Evolutionary conservation across 2,113 vertebrate genomes (phyloP).

Genomic region (Cricetomys ansorgei): DNA sequence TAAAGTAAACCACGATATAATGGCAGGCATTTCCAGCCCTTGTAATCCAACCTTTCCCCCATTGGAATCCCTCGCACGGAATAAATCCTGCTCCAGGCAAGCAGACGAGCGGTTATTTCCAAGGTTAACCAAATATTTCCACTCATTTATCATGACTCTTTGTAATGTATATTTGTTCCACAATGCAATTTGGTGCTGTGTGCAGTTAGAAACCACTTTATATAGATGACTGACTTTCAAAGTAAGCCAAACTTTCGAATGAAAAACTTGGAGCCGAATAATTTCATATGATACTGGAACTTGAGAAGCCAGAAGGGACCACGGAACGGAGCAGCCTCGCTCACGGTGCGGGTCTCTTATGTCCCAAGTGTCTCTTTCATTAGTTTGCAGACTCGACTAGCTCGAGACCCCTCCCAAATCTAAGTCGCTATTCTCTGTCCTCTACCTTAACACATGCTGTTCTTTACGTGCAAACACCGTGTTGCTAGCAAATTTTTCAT

Average conservation of each 20-base stretch:
- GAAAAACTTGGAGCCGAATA: slow-evolving; percentile 54
- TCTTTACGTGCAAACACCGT: not conserved
- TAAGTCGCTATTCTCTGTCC: not conserved
- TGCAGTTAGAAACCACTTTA: slow-evolving; percentile 69
- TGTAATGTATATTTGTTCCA: slow-evolving; percentile 44
- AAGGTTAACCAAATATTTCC: slow-evolving; percentile 78
- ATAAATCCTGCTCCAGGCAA: slow-evolving; percentile 64
- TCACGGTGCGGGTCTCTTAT: not conserved
- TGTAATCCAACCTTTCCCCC: slow-evolving; percentile 52
- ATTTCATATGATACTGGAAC: slow-evolving; percentile 53
- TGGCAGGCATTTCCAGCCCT: slow-evolving; percentile 21
- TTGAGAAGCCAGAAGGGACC: slow-evolving; percentile 45
- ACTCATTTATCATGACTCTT: slow-evolving; percentile 66
- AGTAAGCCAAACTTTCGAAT: slow-evolving; percentile 59
- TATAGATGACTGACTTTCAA: slow-evolving; percentile 68
- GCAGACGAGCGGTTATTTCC: slow-evolving; percentile 68
- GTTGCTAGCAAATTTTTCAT: slow-evolving; percentile 8
- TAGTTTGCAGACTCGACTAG: not conserved
- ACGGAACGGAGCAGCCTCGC: not conserved
- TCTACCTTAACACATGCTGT: not conserved
- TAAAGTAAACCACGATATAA: slow-evolving; percentile 44
- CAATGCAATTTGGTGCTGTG: slow-evolving; percentile 57
- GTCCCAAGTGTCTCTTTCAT: not conserved
- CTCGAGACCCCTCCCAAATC: not conserved
- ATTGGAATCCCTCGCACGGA: slow-evolving; percentile 20